phyloP scores from a whole-genome alignment of 2,797 vertebrate genomes.

The Alfaro cultratus region DNA sequence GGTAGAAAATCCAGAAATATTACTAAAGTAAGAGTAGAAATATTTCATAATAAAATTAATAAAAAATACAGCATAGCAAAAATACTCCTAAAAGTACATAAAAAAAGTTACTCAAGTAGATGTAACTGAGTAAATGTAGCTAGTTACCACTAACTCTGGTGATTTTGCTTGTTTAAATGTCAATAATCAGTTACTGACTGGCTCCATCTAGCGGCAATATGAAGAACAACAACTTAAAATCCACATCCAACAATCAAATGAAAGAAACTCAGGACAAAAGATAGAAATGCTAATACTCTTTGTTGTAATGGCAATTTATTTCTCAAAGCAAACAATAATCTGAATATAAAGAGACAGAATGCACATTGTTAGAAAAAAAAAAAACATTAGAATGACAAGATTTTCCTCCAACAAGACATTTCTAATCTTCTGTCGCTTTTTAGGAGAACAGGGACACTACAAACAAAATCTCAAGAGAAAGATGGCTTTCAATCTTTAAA shows the following conservation, averaged over 20 bases:
- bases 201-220: conserved; percentile 63
- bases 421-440: conserved; percentile 1
- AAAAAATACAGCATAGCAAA: no score
- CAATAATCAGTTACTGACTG: conserved; percentile 18
- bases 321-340: conserved; percentile 53
- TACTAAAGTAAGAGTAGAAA: no score
- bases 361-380: conserved; percentile 56
- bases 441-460: neutral
- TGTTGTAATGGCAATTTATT: conserved; percentile 70
- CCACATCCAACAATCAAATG: no score
- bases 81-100: no score
- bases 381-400: neutral
- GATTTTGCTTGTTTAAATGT: neutral
- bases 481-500: conserved; percentile 27
- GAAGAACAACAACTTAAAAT: conserved; percentile 20
- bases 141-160: no score
- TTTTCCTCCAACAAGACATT: neutral
- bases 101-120: no score
- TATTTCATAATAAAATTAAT: no score
- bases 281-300: conserved; percentile 16
- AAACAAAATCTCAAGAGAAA: conserved; percentile 26
- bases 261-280: neutral
- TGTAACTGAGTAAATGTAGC: no score
- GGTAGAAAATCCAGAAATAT: no score
- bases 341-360: conserved; percentile 38